These are phyloP conservation scores for Melieria picta DNA, from an alignment of 2,888 invertebrate genomes.

Conservation along the genomic window DNA sequence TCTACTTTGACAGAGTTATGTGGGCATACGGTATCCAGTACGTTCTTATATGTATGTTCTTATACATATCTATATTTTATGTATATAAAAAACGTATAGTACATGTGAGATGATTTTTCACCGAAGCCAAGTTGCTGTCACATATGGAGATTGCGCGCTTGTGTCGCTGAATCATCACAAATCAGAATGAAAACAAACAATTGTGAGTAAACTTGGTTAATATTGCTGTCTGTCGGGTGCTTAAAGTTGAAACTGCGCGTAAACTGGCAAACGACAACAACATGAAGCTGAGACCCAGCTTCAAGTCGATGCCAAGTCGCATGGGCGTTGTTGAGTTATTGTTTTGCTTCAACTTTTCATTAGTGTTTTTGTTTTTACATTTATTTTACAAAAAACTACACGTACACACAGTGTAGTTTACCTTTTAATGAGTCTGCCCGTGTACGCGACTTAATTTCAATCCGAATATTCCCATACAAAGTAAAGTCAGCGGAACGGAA, in stretches of 20 bases:
- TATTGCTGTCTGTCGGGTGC: neutral
- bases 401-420: conserved; percentile 4
- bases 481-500: conserved; percentile 35
- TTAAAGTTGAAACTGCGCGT: neutral
- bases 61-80: neutral
- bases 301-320: neutral
- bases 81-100: neutral
- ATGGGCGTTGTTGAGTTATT: neutral
- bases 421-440: neutral
- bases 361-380: neutral
- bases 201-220: neutral
- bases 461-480: conserved; percentile 34
- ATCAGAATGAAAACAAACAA: conserved; percentile 11
- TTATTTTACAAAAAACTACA: conserved; percentile 3
- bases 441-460: conserved; percentile 23
- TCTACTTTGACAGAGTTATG: no score
- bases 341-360: neutral
- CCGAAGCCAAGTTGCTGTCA: no score
- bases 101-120: no score
- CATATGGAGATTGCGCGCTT: neutral
- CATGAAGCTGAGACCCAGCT: no score
- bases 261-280: neutral
- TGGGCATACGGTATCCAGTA: neutral
- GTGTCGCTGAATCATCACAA: conserved; percentile 21
- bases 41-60: neutral